Base-by-base conservation (phyloP, 1,140 invertebrate species). In the Leptoteleia sp. region DNA sequence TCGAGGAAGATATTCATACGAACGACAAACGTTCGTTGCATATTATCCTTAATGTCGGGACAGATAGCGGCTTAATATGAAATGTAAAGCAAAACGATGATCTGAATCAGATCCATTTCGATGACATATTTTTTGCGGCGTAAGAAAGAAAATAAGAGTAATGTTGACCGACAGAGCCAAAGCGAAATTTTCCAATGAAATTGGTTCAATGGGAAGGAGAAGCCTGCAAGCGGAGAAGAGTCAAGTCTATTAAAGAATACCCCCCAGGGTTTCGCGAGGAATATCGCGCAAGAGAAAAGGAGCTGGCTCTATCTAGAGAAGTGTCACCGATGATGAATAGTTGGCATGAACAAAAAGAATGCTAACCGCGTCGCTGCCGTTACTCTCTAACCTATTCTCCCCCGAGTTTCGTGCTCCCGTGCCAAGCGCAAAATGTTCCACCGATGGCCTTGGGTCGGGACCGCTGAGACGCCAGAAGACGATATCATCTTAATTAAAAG, bases 401-500 rank as follows among this genome's bases (percentile, higher is more conserved):
- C 72, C 72, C 71, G 68, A 76, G 55, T 37, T 27, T 45, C 61
- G 67, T 55, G 29, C 11, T 59, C 47, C 50, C 43, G 42, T 50
- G 54, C 59, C 54, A 54, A 54, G 76, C 68, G 38, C 65, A 62
- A 72, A 79, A 65, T 48, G 57, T 48, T 76, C 62, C 50, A 61
- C 73, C 64, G 79, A 75, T 77, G 71, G 75, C 47, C 43, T 48
- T 64, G 38, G 70, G 54, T 59, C 57, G 35, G 71, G 48, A 61
- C 67, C 67, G 55, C 80, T 62, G 76, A 81, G 76, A 81, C 72
- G 72, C 76, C 72, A 71, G 64, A 67, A 76, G 72, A 84, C 82
- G 86, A 89, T 88, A 90, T 76, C 78, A 90, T 90, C 89, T 90
- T 90, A 89, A 90, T 90, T 90, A 90, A 90, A 90, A 90, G 82